A percentile compares a stretch with the other conserved stretches of the same genome.
Conservation (phyloP, 2,888 invertebrate species). For the Parnassius apollo region DNA sequence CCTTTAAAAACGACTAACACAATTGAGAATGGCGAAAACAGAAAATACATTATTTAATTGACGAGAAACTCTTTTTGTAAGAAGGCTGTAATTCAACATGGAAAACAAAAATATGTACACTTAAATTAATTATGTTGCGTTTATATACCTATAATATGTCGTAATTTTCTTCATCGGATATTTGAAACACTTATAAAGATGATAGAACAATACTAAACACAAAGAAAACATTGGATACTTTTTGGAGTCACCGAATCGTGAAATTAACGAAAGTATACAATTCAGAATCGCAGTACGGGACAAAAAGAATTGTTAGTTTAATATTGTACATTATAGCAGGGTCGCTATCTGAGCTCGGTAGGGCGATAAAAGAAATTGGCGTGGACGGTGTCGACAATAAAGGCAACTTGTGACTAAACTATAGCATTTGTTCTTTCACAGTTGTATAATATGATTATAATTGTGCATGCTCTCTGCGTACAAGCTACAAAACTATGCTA, state of each 20-base stretch:
- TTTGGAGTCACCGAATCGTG: neutral
- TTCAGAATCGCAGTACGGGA: conserved; percentile 4
- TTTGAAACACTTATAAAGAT: neutral
- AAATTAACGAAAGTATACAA: conserved; percentile 14
- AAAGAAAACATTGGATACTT: conserved; percentile 3
- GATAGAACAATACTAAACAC: neutral
- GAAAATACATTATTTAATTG: no score
- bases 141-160: no score
- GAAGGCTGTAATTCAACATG: no score
- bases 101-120: no score
- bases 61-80: no score
- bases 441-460: conserved; percentile 25
- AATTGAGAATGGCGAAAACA: no score
- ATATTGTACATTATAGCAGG: conserved; percentile 20
- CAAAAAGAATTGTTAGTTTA: conserved; percentile 20
- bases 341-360: conserved; percentile 19
- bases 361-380: conserved; percentile 26
- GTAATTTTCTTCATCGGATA: no score
- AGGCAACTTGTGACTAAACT: conserved; percentile 24
- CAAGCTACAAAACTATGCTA: conserved; percentile 32
- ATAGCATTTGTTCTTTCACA: conserved; percentile 16
- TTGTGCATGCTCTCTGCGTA: conserved; percentile 31
- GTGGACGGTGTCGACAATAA: conserved; percentile 23
- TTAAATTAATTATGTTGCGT: no score
- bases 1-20: no score